These are phyloP conservation scores for Nineta flava DNA, from an alignment of 2,888 invertebrate genomes.

Conservation along the genomic window DNA sequence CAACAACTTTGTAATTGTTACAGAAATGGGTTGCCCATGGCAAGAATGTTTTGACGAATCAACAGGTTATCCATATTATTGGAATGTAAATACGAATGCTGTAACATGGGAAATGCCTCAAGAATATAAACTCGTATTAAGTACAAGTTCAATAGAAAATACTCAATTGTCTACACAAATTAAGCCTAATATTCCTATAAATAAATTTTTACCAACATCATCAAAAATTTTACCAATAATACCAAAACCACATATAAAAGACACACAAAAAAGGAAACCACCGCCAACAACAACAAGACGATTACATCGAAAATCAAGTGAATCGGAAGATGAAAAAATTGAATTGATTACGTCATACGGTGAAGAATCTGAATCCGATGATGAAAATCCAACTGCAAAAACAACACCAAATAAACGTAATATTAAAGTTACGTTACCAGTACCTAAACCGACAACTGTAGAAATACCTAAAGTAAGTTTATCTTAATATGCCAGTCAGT, in stretches of 20 bases:
- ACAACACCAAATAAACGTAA: not conserved
- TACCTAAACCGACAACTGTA: not conserved
- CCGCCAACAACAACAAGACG: not conserved
- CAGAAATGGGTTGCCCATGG: conserved; percentile 29
- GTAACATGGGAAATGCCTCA: conserved; percentile 47
- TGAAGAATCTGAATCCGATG: conserved; percentile 29
- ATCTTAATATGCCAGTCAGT: too few species aligned
- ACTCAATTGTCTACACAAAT: not conserved
- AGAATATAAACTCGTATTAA: conserved; percentile 23
- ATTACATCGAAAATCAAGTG: conserved; percentile 9
- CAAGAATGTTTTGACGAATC: conserved; percentile 44
- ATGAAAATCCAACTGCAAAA: conserved; percentile 14
- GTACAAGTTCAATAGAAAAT: not conserved
- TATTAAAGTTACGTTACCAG: not conserved
- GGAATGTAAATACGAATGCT: conserved; percentile 44
- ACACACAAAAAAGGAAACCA: not conserved
- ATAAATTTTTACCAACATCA: not conserved
- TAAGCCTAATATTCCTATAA: not conserved
- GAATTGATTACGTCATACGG: conserved; percentile 40
- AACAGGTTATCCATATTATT: conserved; percentile 45
- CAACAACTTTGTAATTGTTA: too few species aligned
- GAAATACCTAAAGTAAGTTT: conserved; percentile 6
- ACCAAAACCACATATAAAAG: not conserved
- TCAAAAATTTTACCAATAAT: not conserved
- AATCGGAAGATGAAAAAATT: conserved; percentile 28